Base-by-base conservation (phyloP, 2,797 vertebrate species). In the Coluber constrictor region DNA sequence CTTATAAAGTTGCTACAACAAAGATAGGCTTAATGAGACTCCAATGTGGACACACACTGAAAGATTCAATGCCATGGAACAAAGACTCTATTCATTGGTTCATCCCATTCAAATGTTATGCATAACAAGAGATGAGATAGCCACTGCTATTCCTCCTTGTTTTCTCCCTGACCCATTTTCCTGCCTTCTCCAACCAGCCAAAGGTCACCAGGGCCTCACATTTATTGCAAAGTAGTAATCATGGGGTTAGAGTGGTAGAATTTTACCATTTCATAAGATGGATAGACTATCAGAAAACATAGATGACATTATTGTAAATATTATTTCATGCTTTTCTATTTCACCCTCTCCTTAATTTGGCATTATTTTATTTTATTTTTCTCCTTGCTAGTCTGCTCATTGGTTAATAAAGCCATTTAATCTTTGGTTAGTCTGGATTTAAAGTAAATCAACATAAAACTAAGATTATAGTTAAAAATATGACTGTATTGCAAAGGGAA, bases 311-410 rank as follows among this genome's bases (percentile, higher is more conserved):
- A 47, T 0, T 55, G 29, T 94, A 92, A 16, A 90, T 90, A 66
- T 10, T 51, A 12, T 54, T 88, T 25, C 23, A 47, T 89, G 88
- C 92, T 56, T 55, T 90, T 16, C 1, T 3, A 0, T 25, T 4
- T 51, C 90, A 47, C 20, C 66, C 13, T 18, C n/a, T 20, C 79
- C 90, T 27, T 83, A 47, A 37, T 47, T 83, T 83, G 47, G 87
- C n/a, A 93, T 6, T 3, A 90, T 92, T 15, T 11, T 90, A 0
- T 20, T 94, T 95, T 83, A 88, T 1, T 83, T 87, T 90, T 93
- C 43, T 0, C 1, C 89, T 16, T 61, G 0, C 1, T 25, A 25
- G 37, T 47, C 20, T 47, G 5, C 16, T 74, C 16, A 74, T 37
- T 74, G 10, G 43, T 83, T 47, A 83, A 83, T 47, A 83, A 83